phyloP scores from a whole-genome alignment of 2,797 vertebrate species.

The Etheostoma nigrum region DNA sequence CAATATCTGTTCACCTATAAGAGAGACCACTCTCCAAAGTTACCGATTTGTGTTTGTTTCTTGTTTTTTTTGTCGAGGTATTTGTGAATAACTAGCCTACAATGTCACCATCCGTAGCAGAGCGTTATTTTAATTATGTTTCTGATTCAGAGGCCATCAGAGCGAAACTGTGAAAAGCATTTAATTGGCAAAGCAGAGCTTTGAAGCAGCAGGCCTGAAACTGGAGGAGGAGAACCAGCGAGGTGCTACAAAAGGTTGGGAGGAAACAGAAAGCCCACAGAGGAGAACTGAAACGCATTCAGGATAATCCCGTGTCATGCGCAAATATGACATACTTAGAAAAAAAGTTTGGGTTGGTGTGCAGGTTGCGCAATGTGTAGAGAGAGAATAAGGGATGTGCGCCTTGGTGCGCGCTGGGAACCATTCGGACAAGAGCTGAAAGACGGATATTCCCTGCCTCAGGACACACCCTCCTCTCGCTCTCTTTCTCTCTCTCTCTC shows the following conservation, averaged over 20 bases:
- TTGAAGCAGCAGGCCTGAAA: constrained; percentile 70
- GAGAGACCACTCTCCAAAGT: not conserved
- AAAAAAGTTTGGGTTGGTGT: constrained; percentile 19
- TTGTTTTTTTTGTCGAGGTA: not conserved
- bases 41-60: not conserved
- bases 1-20: not conserved
- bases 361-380: constrained; percentile 9
- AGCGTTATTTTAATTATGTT: too few species aligned
- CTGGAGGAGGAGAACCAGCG: constrained; percentile 34
- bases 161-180: constrained; percentile 35
- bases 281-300: constrained; percentile 21
- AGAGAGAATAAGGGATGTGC: constrained; percentile 8
- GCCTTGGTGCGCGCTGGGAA: constrained; percentile 52
- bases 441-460: constrained; percentile 79
- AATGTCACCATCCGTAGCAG: not conserved
- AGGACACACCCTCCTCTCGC: constrained; percentile 81
- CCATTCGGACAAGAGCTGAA: constrained; percentile 59
- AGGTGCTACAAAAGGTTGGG: constrained; percentile 26
- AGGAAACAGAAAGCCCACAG: constrained; percentile 29
- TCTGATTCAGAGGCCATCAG: constrained; percentile 35
- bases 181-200: constrained; percentile 69
- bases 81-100: constrained; percentile 19
- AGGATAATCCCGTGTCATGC: not conserved
- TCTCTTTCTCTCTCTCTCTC: constrained; percentile 45
- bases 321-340: constrained; percentile 30